phyloP scores from a whole-genome alignment of 2,113 vertebrate species.

The Rana temporaria region DNA sequence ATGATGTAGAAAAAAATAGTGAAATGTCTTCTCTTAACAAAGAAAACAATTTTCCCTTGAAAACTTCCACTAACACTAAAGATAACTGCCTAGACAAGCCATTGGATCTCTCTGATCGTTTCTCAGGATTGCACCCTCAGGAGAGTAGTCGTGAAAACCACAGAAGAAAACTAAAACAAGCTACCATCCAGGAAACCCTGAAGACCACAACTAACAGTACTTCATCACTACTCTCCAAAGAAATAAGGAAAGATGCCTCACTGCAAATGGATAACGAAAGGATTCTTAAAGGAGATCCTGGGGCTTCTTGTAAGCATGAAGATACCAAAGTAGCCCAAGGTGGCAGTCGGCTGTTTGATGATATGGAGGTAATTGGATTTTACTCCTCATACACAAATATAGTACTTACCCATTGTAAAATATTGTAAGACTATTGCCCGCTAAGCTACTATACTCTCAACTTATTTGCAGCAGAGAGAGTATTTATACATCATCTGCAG shows the following conservation, averaged over 20 bases:
- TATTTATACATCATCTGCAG: too few species aligned
- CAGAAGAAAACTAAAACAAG: conserved; percentile 72
- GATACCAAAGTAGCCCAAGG: conserved; percentile 63
- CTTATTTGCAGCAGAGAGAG: too few species aligned
- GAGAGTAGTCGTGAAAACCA: conserved; percentile 67
- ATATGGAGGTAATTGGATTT: conserved; percentile 65
- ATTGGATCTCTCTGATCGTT: conserved; percentile 78
- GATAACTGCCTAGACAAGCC: conserved; percentile 71
- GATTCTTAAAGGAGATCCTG: neutral
- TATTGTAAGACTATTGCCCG: too few species aligned
- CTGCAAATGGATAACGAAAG: conserved; percentile 62
- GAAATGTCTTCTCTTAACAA: conserved; percentile 72
- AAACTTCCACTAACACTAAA: conserved; percentile 58
- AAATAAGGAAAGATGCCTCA: conserved; percentile 62
- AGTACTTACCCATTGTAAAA: too few species aligned
- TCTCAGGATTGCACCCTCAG: conserved; percentile 65
- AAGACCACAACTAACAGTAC: conserved; percentile 66
- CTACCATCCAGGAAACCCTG: conserved; percentile 68
- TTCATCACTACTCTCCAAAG: conserved; percentile 59
- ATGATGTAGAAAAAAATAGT: conserved; percentile 63
- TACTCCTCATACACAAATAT: neutral
- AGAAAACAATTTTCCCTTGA: conserved; percentile 70
- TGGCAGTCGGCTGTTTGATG: conserved; percentile 62
- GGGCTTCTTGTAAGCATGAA: neutral
- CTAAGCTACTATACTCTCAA: too few species aligned